Base-by-base conservation (phyloP, 53 echinoderm and acorn worm species). In the Mesocentrotus franciscanus region DNA sequence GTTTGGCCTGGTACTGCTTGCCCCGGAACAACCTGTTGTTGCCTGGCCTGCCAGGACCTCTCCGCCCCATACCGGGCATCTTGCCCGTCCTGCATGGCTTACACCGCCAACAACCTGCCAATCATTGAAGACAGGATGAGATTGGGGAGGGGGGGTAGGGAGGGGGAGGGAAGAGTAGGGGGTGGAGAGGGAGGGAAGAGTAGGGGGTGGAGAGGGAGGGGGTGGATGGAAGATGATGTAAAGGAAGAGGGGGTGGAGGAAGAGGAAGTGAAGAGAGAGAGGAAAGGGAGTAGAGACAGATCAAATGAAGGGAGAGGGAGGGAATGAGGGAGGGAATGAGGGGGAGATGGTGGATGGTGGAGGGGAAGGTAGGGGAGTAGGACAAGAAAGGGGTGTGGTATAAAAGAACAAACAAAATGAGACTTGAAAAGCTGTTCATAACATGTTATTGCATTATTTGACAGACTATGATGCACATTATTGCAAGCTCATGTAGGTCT, bases 11-110 rank as follows among this genome's bases (percentile, higher is more conserved):
- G 95, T 96, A 96, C 94, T 94, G 96, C 90, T 96, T 97, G 92
- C 92, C 92, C 64, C 94, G 85, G 85, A 94, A 92, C 78, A 91
- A 35, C 71, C 87, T 62, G 92, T 92, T 78, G 83, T 36, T 68
- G 42, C 85, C 78, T 30, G 93, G 93, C 93, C 93, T 78, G 78
- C 93, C 93, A 18, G 93, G 93, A 58, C 93, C 93, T 12, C 56
- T 27, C 90, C 95, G 92, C 95, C 93, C 96, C 70, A 87, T 90
- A 22, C 97, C 97, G 39, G 93, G 94, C 36, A 93, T 74, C 96
- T 97, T 97, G 90, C 97, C 97, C 85, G 96, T 97, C 96, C 97
- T 96, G 95, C 98, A 98, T 30, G 97, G 96, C 96, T 95, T 96
- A 91, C 98, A 98, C 74, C 96, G 96, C 98, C 98, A 98, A 20